A percentile compares a stretch with the other conserved stretches of the same genome.
Conservation (phyloP, 2,888 invertebrate genomes). For the Poecilobothrus nobilitatus region DNA sequence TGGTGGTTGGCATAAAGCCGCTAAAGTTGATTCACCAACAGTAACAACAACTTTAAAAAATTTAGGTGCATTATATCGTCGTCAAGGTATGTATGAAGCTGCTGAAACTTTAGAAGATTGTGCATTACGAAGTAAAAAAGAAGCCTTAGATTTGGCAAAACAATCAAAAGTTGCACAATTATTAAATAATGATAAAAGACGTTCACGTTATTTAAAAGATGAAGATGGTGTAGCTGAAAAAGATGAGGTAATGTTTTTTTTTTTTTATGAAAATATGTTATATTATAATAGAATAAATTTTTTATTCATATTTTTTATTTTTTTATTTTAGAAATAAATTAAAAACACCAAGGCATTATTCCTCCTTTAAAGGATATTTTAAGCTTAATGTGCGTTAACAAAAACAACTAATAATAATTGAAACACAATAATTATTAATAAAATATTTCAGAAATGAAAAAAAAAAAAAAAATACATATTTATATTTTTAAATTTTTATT, state of each 20-base stretch:
- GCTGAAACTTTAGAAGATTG: slow-evolving; percentile 98
- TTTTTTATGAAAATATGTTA: not conserved
- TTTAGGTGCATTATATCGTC: slow-evolving; percentile 91
- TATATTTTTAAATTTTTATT: slow-evolving; percentile 4
- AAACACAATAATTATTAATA: not conserved
- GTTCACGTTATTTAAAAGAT: slow-evolving; percentile 49
- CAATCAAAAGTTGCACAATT: slow-evolving; percentile 77
- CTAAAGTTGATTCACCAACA: slow-evolving; percentile 94
- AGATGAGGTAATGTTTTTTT: slow-evolving; percentile 40
- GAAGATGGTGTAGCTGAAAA: slow-evolving; percentile 32
- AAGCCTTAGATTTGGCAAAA: slow-evolving; percentile 89
- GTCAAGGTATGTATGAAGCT: slow-evolving; percentile 98
- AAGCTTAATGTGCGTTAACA: not conserved
- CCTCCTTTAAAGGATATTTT: not conserved
- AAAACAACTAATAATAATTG: not conserved
- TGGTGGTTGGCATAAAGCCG: slow-evolving; percentile 96
- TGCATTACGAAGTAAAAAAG: slow-evolving; percentile 90
- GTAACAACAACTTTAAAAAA: slow-evolving; percentile 98
- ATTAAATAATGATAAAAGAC: slow-evolving; percentile 49
- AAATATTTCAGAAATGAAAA: not conserved
- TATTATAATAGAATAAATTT: not conserved
- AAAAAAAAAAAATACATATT: not conserved
- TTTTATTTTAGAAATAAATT: not conserved
- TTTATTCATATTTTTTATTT: not conserved
- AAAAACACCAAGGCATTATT: not conserved